Evolutionary conservation across 2,888 invertebrate species (phyloP).

Genomic region (Tryphoninae sp.): DNA sequence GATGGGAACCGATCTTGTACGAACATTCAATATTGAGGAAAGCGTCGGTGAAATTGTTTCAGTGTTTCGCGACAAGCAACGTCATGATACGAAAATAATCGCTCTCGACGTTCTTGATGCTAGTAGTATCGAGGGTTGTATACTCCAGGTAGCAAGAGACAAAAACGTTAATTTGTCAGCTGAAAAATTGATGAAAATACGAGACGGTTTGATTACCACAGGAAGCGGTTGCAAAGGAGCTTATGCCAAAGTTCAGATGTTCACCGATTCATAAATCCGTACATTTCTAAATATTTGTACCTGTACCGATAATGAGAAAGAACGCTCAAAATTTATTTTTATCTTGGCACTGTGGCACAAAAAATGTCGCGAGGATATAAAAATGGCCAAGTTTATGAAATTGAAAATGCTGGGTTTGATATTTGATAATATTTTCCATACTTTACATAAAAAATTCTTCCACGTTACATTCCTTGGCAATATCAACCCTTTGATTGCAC

Average conservation of each 20-base stretch:
- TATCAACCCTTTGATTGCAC: neutral
- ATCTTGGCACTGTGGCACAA: neutral
- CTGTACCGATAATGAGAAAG: neutral
- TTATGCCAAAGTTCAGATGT: slow-evolving; percentile 73
- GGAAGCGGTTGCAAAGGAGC: slow-evolving; percentile 78
- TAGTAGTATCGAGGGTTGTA: slow-evolving; percentile 72
- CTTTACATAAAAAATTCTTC: neutral
- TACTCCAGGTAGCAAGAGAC: slow-evolving; percentile 69
- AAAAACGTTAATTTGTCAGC: slow-evolving; percentile 67
- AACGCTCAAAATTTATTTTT: neutral
- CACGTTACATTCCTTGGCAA: neutral
- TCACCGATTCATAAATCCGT: slow-evolving; percentile 37
- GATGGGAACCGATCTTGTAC: slow-evolving; percentile 62
- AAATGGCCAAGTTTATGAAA: neutral
- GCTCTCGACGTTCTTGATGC: slow-evolving; percentile 69
- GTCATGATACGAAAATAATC: slow-evolving; percentile 65
- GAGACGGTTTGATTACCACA: slow-evolving; percentile 65
- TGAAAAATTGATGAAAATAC: slow-evolving; percentile 68
- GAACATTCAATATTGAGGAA: slow-evolving; percentile 64
- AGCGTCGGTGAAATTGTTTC: slow-evolving; percentile 64
- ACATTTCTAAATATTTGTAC: neutral
- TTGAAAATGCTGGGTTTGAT: neutral
- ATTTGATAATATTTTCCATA: neutral
- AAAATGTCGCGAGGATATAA: neutral
- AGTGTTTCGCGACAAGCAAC: slow-evolving; percentile 62